Percentiles rank a stretch among this genome's conserved stretches.
These are phyloP conservation scores for Acanthosoma haemorrhoidale DNA, from an alignment of 2,888 invertebrate species.

Conservation along the genomic window DNA sequence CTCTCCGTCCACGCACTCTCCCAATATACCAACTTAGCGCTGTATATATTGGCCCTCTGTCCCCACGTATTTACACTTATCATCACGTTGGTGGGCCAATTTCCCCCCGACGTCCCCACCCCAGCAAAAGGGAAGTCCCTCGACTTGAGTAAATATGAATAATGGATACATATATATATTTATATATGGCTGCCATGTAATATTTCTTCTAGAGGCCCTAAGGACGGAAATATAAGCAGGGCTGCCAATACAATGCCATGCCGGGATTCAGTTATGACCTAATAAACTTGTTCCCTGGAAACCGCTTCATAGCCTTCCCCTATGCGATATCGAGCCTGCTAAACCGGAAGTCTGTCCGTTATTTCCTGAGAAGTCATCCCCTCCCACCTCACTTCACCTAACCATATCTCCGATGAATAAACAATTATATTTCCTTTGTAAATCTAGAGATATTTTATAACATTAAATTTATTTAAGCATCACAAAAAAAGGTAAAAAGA, in stretches of 20 bases:
- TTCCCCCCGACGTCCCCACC: not conserved
- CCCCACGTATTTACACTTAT: not conserved
- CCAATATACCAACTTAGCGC: slow-evolving; percentile 3
- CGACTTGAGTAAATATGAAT: not conserved
- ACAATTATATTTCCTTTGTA: too few species aligned
- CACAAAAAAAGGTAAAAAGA: too few species aligned
- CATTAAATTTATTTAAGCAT: too few species aligned
- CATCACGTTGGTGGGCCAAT: not conserved
- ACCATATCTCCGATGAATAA: too few species aligned
- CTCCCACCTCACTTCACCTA: too few species aligned
- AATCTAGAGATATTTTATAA: too few species aligned
- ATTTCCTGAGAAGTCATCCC: too few species aligned
- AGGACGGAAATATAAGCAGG: not conserved
- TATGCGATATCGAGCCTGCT: too few species aligned
- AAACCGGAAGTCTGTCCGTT: too few species aligned
- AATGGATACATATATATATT: slow-evolving; percentile 2
- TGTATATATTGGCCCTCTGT: slow-evolving; percentile 3
- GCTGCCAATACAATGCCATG: not conserved
- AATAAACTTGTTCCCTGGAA: not conserved
- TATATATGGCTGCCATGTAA: not conserved
- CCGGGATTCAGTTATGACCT: not conserved
- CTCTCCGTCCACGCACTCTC: not conserved
- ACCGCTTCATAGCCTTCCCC: too few species aligned
- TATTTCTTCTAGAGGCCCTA: not conserved
- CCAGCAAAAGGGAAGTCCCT: not conserved